Evolutionary conservation across 1,140 invertebrate species (phyloP).

Genomic region (Apolygus lucorum): DNA sequence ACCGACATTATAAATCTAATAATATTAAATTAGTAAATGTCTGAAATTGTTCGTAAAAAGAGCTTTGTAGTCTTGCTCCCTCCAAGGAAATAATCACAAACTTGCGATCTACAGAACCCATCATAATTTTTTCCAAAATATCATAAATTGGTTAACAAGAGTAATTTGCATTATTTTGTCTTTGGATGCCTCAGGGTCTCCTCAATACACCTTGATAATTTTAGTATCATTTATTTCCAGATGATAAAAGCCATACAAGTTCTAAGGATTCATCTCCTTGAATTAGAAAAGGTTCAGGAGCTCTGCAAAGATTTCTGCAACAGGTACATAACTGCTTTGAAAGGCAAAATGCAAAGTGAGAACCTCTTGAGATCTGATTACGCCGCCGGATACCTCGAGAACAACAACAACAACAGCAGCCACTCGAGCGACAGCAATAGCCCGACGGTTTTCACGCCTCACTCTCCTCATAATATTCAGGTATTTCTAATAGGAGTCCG

Average conservation of each 20-base stretch:
- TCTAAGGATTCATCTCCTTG: slow-evolving; percentile 86
- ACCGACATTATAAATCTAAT: too few species aligned
- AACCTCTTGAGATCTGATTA: slow-evolving; percentile 72
- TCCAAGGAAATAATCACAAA: too few species aligned
- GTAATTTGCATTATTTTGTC: too few species aligned
- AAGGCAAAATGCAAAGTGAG: slow-evolving; percentile 95
- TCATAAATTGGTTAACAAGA: too few species aligned
- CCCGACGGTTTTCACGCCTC: slow-evolving; percentile 32
- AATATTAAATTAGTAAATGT: too few species aligned
- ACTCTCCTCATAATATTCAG: slow-evolving; percentile 35
- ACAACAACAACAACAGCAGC: slow-evolving; percentile 46
- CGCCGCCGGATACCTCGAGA: slow-evolving; percentile 39
- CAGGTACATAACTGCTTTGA: slow-evolving; percentile 88
- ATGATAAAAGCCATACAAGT: slow-evolving; percentile 98
- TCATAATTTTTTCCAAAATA: too few species aligned
- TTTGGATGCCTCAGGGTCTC: too few species aligned
- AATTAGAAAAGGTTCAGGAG: slow-evolving; percentile 93
- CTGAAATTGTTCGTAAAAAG: too few species aligned
- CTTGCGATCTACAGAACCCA: too few species aligned
- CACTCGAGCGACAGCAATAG: slow-evolving; percentile 48
- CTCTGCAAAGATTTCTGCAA: slow-evolving; percentile 95
- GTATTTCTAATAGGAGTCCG: slow-evolving; percentile 22
- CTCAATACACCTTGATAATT: too few species aligned
- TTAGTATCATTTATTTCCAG: slow-evolving; percentile 52
- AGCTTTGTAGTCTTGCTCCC: too few species aligned